Evolutionary conservation across 2,797 vertebrate genomes (phyloP).

Genomic region (Steatocranus sp.): DNA sequence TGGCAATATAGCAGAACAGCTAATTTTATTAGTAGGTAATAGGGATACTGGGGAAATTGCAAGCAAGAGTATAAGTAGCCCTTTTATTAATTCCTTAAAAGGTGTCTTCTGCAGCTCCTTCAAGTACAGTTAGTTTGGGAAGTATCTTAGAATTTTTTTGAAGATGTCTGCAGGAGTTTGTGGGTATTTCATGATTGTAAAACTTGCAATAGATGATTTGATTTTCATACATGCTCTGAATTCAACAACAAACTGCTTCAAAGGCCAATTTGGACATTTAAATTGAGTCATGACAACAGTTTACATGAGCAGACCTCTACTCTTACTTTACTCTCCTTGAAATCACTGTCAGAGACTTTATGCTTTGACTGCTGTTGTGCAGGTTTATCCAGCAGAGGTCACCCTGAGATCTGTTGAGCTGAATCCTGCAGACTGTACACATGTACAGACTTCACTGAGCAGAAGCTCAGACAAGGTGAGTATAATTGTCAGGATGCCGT

Average conservation of each 20-base stretch:
- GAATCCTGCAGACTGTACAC: accelerated
- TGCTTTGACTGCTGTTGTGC: accelerated
- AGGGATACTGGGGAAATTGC: neutral
- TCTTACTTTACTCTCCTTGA: neutral
- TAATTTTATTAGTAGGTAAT: neutral
- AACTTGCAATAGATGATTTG: neutral
- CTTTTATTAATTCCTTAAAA: neutral
- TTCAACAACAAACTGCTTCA: neutral
- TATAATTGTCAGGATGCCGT: accelerated
- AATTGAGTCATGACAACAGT: neutral
- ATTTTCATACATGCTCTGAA: neutral
- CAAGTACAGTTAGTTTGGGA: neutral
- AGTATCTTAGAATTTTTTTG: accelerated
- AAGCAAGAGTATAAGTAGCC: neutral
- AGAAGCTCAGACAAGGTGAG: neutral
- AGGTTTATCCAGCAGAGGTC: neutral
- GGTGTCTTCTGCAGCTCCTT: accelerated
- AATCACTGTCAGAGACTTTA: neutral
- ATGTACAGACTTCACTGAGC: neutral
- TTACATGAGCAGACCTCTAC: accelerated
- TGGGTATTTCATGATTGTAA: neutral
- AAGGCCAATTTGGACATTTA: accelerated
- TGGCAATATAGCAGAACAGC: neutral
- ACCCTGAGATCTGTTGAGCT: neutral
- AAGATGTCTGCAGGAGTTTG: neutral